Evolutionary conservation across 2,797 vertebrate genomes (phyloP).

Genomic region (Erithacus rubecula): DNA sequence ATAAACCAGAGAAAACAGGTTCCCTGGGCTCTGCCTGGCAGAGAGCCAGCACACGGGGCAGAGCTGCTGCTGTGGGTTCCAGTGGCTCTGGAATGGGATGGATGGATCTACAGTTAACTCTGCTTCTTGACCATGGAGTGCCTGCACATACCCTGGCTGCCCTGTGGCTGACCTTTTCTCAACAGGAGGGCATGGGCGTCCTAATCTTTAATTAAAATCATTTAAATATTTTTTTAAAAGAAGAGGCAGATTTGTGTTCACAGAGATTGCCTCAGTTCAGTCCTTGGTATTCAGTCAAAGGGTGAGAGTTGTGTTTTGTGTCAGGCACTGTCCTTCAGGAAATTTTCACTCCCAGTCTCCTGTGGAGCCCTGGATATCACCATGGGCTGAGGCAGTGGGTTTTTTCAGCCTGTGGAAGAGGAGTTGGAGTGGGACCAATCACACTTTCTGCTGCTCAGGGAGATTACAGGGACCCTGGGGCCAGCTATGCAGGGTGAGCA

Average conservation of each 20-base stretch:
- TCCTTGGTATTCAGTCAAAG: neutral
- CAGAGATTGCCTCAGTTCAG: neutral
- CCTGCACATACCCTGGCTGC: neutral
- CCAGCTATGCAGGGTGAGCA: neutral
- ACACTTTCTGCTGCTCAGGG: rapidly evolving
- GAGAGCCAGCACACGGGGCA: neutral
- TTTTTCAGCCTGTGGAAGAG: neutral
- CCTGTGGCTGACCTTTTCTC: neutral
- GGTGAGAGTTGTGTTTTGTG: neutral
- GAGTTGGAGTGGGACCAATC: neutral
- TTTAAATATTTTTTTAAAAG: neutral
- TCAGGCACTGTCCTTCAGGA: neutral
- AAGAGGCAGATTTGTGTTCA: neutral
- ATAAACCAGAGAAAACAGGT: neutral
- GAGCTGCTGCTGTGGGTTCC: neutral
- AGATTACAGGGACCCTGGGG: neutral
- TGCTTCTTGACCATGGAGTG: neutral
- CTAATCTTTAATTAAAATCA: neutral
- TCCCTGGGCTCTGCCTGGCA: neutral
- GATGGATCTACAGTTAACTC: neutral
- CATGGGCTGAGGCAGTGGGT: neutral
- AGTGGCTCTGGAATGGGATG: neutral
- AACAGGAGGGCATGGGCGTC: neutral
- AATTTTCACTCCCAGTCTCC: neutral
- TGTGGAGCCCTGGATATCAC: neutral